phyloP scores from a whole-genome alignment of 2,888 invertebrate genomes.

The Ametastegia equiseti region DNA sequence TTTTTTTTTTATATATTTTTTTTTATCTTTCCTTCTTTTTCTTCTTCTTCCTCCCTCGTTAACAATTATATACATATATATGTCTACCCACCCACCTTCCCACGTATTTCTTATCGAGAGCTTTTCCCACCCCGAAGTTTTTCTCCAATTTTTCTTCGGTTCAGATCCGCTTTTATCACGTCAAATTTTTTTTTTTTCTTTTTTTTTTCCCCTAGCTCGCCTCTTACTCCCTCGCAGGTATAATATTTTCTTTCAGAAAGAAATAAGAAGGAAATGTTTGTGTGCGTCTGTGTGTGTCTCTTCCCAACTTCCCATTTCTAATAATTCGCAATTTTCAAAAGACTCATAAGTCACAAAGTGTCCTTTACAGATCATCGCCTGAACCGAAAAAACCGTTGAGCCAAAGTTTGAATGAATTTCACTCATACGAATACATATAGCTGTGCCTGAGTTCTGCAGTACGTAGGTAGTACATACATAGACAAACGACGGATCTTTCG shows the following conservation, averaged over 20 bases:
- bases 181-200: not conserved
- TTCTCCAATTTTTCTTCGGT: not conserved
- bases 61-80: not conserved
- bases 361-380: not conserved
- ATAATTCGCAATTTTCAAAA: not conserved
- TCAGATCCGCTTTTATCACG: not conserved
- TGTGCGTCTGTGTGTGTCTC: too few species aligned
- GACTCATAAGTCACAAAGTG: conserved; percentile 10
- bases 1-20: not conserved
- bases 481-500: too few species aligned
- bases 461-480: too few species aligned
- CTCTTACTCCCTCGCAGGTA: not conserved
- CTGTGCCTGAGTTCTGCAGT: too few species aligned
- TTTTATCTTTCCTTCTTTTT: too few species aligned
- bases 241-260: not conserved
- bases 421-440: too few species aligned
- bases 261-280: too few species aligned
- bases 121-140: not conserved
- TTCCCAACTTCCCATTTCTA: not conserved
- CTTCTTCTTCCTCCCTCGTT: too few species aligned
- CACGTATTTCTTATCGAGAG: not conserved
- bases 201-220: not conserved
- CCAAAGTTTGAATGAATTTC: not conserved
- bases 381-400: not conserved
- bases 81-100: not conserved